These are phyloP conservation scores for Enteromius trimaculatus DNA, from an alignment of 2,797 vertebrate species.

Conservation along the genomic window DNA sequence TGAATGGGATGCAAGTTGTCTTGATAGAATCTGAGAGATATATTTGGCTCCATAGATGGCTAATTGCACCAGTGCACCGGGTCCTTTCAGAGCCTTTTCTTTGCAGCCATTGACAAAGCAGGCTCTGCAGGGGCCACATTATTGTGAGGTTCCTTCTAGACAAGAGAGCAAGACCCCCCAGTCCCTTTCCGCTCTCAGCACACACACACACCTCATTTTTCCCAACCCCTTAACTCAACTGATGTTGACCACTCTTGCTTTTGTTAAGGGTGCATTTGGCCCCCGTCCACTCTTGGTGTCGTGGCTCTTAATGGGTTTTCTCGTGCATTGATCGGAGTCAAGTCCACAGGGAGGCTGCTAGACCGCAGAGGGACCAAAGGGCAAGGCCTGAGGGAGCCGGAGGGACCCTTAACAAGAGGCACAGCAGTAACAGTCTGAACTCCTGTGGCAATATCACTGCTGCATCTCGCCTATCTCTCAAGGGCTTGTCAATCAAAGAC, in stretches of 20 bases:
- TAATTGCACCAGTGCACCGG: conserved; percentile 56
- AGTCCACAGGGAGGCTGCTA: conserved; percentile 47
- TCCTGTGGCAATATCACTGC: conserved; percentile 1
- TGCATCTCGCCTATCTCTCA: conserved; percentile 15
- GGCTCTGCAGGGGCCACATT: conserved; percentile 42
- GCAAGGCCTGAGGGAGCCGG: conserved; percentile 36
- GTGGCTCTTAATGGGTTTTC: conserved; percentile 38
- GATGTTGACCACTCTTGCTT: conserved; percentile 18
- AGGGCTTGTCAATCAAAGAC: conserved; percentile 34
- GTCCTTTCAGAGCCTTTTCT: conserved; percentile 53
- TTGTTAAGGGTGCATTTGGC: conserved; percentile 51
- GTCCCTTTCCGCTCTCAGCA: conserved; percentile 7
- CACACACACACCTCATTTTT: conserved; percentile 1
- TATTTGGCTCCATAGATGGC: conserved; percentile 47
- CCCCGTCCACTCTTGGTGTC: not conserved
- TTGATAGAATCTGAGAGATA: conserved; percentile 51
- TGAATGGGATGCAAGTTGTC: conserved; percentile 52
- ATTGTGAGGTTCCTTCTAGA: conserved; percentile 44
- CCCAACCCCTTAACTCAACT: conserved; percentile 38
- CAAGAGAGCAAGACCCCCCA: conserved; percentile 36
- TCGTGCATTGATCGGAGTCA: conserved; percentile 34
- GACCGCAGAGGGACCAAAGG: conserved; percentile 42
- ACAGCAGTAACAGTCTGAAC: conserved; percentile 30
- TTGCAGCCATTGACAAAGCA: conserved; percentile 44
- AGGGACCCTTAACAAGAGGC: conserved; percentile 38